These are phyloP conservation scores for Schlechtendalia chinensis DNA, from an alignment of 1,140 invertebrate genomes.

Conservation along the genomic window DNA sequence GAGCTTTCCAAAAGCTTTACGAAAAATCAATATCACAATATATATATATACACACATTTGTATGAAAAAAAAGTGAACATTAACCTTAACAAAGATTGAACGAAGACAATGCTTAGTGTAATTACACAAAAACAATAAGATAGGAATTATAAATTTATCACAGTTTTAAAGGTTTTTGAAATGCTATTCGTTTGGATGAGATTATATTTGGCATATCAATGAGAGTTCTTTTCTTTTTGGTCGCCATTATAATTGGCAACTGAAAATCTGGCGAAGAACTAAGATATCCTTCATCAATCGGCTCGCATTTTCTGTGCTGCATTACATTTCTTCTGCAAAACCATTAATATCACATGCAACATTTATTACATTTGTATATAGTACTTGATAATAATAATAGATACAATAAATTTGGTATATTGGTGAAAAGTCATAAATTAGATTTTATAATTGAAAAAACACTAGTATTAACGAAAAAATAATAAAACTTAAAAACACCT, in stretches of 20 bases:
- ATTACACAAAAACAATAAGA: not conserved
- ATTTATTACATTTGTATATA: no score
- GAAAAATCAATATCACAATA: constrained; percentile 37
- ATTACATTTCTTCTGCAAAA: constrained; percentile 46
- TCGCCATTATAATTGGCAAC: not conserved
- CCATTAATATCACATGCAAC: not conserved
- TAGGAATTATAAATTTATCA: constrained; percentile 7
- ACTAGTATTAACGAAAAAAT: no score
- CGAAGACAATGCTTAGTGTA: not conserved
- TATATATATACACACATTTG: no score
- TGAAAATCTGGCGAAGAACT: constrained; percentile 38
- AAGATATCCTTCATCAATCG: constrained; percentile 37
- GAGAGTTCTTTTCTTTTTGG: constrained; percentile 35
- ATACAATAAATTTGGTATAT: no score
- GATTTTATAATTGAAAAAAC: not conserved
- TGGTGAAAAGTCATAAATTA: no score
- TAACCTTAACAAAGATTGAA: no score
- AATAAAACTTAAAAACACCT: no score
- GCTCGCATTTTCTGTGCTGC: constrained; percentile 30
- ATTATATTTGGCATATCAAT: constrained; percentile 11
- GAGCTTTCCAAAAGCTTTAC: constrained; percentile 13
- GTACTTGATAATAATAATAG: no score
- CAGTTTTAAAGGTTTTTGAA: constrained; percentile 22
- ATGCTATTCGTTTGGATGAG: constrained; percentile 34
- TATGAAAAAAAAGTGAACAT: not conserved